Evolutionary conservation across 2,888 invertebrate genomes (phyloP), one percentile per base, ranked within the genome.

Genomic region (Drosophila cognata): DNA sequence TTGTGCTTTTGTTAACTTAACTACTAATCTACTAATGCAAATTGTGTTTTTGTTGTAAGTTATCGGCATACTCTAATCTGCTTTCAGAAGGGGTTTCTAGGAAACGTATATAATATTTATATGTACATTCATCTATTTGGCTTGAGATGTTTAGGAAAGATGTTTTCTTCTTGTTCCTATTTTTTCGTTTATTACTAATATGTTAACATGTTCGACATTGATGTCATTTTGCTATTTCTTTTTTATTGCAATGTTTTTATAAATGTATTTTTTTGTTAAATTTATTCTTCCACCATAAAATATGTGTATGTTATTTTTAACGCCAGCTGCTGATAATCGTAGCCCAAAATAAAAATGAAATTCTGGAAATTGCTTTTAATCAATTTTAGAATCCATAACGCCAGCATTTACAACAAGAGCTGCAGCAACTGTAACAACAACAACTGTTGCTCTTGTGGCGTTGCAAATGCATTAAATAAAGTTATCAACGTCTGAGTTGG

Each of bases 391-490:
- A 33, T 46, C 29, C 28, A 48, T 38, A 51, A 18, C 61, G 11
- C 60, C 25, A 46, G 18, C 51, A 55, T 28, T 51, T 21, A 21
- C 46, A 53, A 41, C n/a, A 41, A 10, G 36, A 52, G 21, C 58
- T 29, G 21, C 46, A 51, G 21, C 43, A 58, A 5, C 46, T 29
- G 28, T 7, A 28, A 18, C 55, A 56, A 43, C 70, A 51, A 46
- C 59, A 65, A 66, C 48, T 53, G n/a, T 35, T 50, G 46, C 70
- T 69, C 64, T 69, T 71, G 72, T 67, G 52, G 78, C 85, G 79
- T 82, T 77, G 74, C 79, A 74, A 86, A 88, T 86, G 77, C 77
- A 79, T 82, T 79, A 79, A 89, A 88, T 89, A 64, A 86, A 87
- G 81, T 82, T 82, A 88, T 89, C 89, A 89, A 76, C 66, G 43